Percentiles rank a stretch among this genome's conserved stretches.
Evolutionary conservation across 1,140 invertebrate genomes (phyloP).

Genomic region (Heterodera schachtii): DNA sequence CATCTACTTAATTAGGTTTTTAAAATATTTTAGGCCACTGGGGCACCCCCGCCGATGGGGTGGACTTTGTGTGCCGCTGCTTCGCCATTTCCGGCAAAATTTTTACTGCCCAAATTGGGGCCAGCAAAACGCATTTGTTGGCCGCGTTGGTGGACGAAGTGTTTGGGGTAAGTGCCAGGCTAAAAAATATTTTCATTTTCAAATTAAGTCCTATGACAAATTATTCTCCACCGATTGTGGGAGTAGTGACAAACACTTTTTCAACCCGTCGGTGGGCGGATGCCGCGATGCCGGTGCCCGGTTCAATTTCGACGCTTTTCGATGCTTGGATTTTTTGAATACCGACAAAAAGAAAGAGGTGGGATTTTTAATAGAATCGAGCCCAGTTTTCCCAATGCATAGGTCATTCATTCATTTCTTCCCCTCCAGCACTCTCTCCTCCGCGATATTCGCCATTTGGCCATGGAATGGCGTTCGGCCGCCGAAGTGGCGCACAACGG

Average conservation of each 20-base stretch:
- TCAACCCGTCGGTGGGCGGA: slow-evolving; percentile 3
- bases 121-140: slow-evolving; percentile 32
- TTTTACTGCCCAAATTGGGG: slow-evolving; percentile 34
- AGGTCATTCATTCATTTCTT: not conserved
- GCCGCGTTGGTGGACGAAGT: slow-evolving; percentile 33
- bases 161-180: slow-evolving; percentile 26
- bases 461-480: slow-evolving; percentile 21
- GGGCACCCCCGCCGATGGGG: slow-evolving; percentile 30
- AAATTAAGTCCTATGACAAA: slow-evolving; percentile 25
- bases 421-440: slow-evolving; percentile 22
- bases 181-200: not conserved
- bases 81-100: slow-evolving; percentile 30
- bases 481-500: slow-evolving; percentile 36
- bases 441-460: slow-evolving; percentile 21
- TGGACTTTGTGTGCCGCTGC: slow-evolving; percentile 37
- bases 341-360: slow-evolving; percentile 22
- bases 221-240: slow-evolving; percentile 18
- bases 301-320: slow-evolving; percentile 18
- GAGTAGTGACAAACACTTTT: not conserved
- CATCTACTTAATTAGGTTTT: not conserved
- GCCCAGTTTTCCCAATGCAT: not conserved
- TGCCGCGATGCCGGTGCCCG: slow-evolving; percentile 8
- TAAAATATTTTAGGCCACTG: slow-evolving; percentile 23
- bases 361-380: slow-evolving; percentile 21
- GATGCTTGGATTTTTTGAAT: slow-evolving; percentile 21